A percentile compares a stretch with the other conserved stretches of the same genome.
phyloP scores from a whole-genome alignment of 2,888 invertebrate genomes.

The Automeris io region DNA sequence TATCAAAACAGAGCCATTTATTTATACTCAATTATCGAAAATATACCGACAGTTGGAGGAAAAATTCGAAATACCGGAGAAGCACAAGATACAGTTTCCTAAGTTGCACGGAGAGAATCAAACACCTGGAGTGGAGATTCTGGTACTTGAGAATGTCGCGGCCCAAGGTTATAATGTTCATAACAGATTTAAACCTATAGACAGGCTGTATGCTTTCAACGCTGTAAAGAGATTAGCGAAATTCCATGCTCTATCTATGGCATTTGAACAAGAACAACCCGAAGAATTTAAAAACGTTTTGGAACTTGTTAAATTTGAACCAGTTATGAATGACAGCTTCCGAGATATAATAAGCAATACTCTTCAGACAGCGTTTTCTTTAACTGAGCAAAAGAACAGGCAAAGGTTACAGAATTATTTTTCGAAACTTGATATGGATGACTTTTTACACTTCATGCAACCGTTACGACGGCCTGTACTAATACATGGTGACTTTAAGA shows the following conservation, averaged over 20 bases:
- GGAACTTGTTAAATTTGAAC: not conserved
- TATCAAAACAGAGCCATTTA: slow-evolving; percentile 20
- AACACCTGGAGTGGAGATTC: not conserved
- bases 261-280: slow-evolving; percentile 1
- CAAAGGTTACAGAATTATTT: no score
- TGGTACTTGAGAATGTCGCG: slow-evolving; percentile 7
- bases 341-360: no score
- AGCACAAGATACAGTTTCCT: slow-evolving; percentile 20
- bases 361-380: no score
- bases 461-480: no score
- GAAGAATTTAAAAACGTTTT: slow-evolving; percentile 4
- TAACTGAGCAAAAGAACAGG: no score
- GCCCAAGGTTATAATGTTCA: slow-evolving; percentile 4
- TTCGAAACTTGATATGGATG: no score
- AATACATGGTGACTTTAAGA: no score
- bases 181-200: slow-evolving; percentile 6
- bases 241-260: slow-evolving; percentile 8
- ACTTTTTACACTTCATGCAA: slow-evolving; percentile 2
- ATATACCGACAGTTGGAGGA: slow-evolving; percentile 21
- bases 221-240: slow-evolving; percentile 5
- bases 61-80: slow-evolving; percentile 16
- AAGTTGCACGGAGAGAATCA: slow-evolving; percentile 10
- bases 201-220: slow-evolving; percentile 7
- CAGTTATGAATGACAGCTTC: not conserved
- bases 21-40: slow-evolving; percentile 20